A percentile compares a stretch with the other conserved stretches of the same genome.
Conservation (phyloP, 2,113 vertebrate genomes). For the Solenodon paradoxus region DNA sequence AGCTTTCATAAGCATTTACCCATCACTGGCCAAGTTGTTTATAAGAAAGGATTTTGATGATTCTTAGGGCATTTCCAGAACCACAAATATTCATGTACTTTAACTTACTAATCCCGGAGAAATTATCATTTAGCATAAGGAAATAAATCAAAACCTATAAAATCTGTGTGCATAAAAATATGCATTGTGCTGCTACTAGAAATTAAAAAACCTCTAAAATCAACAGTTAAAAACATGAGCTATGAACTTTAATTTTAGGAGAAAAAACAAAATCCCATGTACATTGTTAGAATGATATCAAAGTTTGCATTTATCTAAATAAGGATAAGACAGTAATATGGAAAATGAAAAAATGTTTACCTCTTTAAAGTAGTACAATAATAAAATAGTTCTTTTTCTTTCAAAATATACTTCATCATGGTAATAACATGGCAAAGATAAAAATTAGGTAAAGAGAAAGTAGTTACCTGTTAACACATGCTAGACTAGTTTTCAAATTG, state of each 20-base stretch:
- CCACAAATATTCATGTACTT: not conserved
- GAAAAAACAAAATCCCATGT: constrained; percentile 22
- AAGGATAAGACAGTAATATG: not conserved
- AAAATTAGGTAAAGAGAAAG: not conserved
- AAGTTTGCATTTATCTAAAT: not conserved
- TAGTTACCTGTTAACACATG: not conserved
- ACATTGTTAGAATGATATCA: not conserved
- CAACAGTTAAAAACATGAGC: not conserved
- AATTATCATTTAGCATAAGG: constrained; percentile 20
- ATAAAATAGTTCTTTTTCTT: not conserved
- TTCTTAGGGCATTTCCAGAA: not conserved
- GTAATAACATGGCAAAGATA: not conserved
- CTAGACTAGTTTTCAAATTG: not conserved
- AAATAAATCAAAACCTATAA: constrained; percentile 31
- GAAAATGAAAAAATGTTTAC: not conserved
- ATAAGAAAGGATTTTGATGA: not conserved
- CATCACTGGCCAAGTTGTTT: not conserved
- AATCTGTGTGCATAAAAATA: not conserved
- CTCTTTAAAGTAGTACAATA: not conserved
- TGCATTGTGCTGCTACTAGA: not conserved
- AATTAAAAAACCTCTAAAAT: constrained; percentile 9
- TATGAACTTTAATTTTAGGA: constrained; percentile 31
- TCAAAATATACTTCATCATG: not conserved
- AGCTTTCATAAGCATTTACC: not conserved
- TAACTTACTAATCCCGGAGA: not conserved